Conservation (phyloP, 2,888 invertebrate species). For the Marasmarcha lunaedactyla region DNA sequence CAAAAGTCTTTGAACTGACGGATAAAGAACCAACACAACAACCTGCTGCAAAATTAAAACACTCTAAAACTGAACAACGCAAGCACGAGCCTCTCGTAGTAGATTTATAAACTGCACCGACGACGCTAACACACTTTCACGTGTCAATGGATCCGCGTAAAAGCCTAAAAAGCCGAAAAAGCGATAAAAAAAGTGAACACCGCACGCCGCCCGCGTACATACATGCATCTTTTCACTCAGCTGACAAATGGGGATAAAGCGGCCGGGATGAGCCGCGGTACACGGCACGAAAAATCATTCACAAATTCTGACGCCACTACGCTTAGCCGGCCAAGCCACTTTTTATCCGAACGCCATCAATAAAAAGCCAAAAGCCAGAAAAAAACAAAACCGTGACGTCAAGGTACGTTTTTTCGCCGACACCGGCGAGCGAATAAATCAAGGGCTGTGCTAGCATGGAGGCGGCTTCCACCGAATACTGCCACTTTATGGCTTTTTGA, state of each 20-base stretch:
- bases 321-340: conserved; percentile 48
- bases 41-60: conserved; percentile 10
- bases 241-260: conserved; percentile 67
- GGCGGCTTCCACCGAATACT: conserved; percentile 50
- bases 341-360: conserved; percentile 63
- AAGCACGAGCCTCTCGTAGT: conserved; percentile 19
- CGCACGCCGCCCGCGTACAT: conserved; percentile 25
- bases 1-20: no score
- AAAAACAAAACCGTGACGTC: conserved; percentile 56
- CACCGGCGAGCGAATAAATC: conserved; percentile 60
- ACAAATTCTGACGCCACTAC: conserved; percentile 55
- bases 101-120: conserved; percentile 59
- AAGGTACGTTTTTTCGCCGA: conserved; percentile 61
- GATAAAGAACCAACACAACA: no score
- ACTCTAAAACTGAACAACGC: conserved; percentile 13
- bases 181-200: conserved; percentile 26
- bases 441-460: conserved; percentile 49
- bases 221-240: conserved; percentile 63
- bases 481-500: conserved; percentile 53
- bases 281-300: conserved; percentile 61
- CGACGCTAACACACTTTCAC: conserved; percentile 67
- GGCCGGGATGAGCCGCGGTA: conserved; percentile 43
- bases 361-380: conserved; percentile 49
- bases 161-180: conserved; percentile 61
- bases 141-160: conserved; percentile 67